phyloP scores from a whole-genome alignment of 2,797 vertebrate genomes.

The Lagodon rhomboides region DNA sequence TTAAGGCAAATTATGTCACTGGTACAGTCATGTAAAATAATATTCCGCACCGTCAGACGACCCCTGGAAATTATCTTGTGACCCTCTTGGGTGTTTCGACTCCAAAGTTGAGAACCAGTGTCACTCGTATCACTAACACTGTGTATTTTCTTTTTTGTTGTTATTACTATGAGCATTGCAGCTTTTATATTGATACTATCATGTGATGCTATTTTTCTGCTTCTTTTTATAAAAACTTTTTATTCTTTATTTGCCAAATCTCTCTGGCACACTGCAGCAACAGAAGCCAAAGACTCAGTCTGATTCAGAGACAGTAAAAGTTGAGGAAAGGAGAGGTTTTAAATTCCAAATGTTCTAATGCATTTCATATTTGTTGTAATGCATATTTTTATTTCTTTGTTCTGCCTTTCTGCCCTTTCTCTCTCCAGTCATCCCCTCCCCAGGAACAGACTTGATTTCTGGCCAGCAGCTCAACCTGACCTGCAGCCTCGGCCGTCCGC shows the following conservation, averaged over 20 bases:
- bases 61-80: too few relatives aligned
- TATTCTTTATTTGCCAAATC: not conserved
- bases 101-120: not conserved
- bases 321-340: conserved; percentile 3
- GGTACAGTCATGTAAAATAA: too few relatives aligned
- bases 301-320: conserved; percentile 12
- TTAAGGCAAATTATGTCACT: too few relatives aligned
- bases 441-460: conserved; percentile 22
- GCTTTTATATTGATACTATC: not conserved
- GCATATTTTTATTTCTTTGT: not conserved
- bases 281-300: conserved; percentile 17
- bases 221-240: not conserved
- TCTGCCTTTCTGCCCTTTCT: not conserved
- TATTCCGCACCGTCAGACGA: too few relatives aligned
- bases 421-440: conserved; percentile 59
- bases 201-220: not conserved
- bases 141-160: not conserved
- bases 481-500: conserved; percentile 60
- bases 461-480: conserved; percentile 79
- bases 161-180: not conserved
- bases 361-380: not conserved
- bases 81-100: too few relatives aligned
- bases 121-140: not conserved
- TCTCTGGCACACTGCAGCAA: not conserved
- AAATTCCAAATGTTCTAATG: not conserved